phyloP scores from a whole-genome alignment of 2,888 invertebrate species.

The Dicranocentrus wangi region DNA sequence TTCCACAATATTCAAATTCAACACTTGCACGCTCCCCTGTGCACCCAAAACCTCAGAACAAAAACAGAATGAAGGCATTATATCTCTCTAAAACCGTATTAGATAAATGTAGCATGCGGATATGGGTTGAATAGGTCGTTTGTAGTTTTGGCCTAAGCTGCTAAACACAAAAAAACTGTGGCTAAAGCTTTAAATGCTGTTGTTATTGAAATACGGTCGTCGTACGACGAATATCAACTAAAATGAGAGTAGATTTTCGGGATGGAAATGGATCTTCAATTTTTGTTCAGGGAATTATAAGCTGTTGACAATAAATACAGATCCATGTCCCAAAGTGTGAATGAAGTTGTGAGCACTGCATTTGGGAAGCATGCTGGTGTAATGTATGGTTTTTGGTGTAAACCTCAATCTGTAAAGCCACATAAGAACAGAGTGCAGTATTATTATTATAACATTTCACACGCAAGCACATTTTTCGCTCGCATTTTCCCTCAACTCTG shows the following conservation, averaged over 20 bases:
- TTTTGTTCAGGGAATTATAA: constrained; percentile 5
- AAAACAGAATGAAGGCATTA: not conserved
- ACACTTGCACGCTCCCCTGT: constrained; percentile 48
- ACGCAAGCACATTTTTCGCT: constrained; percentile 1
- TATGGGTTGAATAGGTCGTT: constrained; percentile 40
- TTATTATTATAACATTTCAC: not conserved
- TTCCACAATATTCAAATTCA: constrained; percentile 25
- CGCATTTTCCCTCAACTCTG: no score
- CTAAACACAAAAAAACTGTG: constrained; percentile 29
- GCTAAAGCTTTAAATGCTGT: not conserved
- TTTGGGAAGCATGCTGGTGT: not conserved
- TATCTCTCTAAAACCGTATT: constrained; percentile 18
- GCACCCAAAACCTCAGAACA: constrained; percentile 30
- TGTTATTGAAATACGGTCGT: constrained; percentile 14
- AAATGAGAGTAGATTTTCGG: not conserved
- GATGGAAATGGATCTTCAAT: constrained; percentile 23
- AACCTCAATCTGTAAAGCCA: constrained; percentile 11
- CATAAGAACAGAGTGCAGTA: not conserved
- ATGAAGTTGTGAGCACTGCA: no score
- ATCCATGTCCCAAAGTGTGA: no score
- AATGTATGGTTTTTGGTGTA: constrained; percentile 13
- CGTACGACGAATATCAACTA: not conserved
- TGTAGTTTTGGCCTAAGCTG: constrained; percentile 47
- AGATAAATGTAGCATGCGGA: constrained; percentile 36
- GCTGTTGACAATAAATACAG: constrained; percentile 23